A percentile compares a stretch with the other conserved stretches of the same genome.
These are phyloP conservation scores for Coluber constrictor DNA, from an alignment of 2,797 vertebrate genomes.

Conservation along the genomic window DNA sequence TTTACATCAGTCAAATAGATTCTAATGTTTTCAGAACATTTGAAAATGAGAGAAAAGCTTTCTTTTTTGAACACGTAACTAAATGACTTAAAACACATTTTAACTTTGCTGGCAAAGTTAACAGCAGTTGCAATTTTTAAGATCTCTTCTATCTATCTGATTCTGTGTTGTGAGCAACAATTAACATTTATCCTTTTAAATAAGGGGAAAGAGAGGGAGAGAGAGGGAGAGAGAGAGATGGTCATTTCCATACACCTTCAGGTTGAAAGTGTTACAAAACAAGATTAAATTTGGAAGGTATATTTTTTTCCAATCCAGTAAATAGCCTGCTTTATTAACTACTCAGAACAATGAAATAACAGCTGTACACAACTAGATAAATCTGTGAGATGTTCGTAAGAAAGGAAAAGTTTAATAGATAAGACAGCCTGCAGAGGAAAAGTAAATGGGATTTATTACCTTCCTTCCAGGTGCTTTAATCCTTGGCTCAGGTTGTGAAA, in stretches of 20 bases:
- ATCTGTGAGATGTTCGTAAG: neutral
- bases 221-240: neutral
- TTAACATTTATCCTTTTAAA: slow-evolving; percentile 11
- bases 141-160: neutral
- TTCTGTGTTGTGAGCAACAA: slow-evolving; percentile 27
- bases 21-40: neutral
- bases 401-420: neutral
- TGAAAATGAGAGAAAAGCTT: neutral
- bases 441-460: slow-evolving; percentile 53
- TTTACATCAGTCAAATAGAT: neutral
- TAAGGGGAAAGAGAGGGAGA: neutral
- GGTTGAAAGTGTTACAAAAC: slow-evolving; percentile 13
- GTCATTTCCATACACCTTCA: slow-evolving; percentile 7
- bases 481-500: slow-evolving; percentile 45
- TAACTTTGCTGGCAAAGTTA: neutral
- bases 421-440: slow-evolving; percentile 27
- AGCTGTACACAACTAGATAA: neutral
- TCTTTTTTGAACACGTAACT: neutral
- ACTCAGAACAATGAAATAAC: slow-evolving; percentile 24
- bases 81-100: neutral
- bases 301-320: slow-evolving; percentile 25
- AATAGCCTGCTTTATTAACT: slow-evolving; percentile 14
- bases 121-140: neutral
- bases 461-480: slow-evolving; percentile 49
- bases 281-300: slow-evolving; percentile 7